Conservation (phyloP, 2,113 vertebrate genomes). For the Loxodonta africana region DNA sequence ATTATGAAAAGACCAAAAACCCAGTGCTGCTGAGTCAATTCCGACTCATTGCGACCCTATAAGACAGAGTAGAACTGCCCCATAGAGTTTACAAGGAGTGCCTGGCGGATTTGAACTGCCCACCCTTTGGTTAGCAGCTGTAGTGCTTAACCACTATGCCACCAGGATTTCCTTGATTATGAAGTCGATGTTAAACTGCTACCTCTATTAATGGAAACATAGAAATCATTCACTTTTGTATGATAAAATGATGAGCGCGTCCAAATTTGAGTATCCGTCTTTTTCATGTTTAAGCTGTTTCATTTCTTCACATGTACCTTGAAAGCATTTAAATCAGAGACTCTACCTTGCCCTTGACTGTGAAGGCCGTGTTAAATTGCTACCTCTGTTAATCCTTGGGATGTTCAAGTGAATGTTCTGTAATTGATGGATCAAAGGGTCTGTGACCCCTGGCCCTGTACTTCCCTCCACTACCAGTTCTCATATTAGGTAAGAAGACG, state of each 20-base stretch:
- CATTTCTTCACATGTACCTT: constrained; percentile 26
- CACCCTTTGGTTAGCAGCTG: too few species aligned
- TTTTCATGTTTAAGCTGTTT: constrained; percentile 61
- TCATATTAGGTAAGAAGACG: constrained; percentile 72
- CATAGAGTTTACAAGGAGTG: too few species aligned
- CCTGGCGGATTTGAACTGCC: too few species aligned
- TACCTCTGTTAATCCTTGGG: constrained; percentile 77
- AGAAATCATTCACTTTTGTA: constrained; percentile 15
- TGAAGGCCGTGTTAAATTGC: constrained; percentile 81
- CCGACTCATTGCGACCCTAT: too few species aligned
- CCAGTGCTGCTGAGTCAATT: too few species aligned
- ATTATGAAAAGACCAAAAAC: constrained; percentile 25
- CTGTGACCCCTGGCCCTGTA: constrained; percentile 79
- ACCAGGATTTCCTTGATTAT: constrained; percentile 19
- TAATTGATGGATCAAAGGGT: constrained; percentile 84
- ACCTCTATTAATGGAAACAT: constrained; percentile 67
- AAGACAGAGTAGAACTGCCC: too few species aligned
- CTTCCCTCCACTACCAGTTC: constrained; percentile 73
- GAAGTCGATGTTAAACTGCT: constrained; percentile 79
- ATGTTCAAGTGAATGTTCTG: constrained; percentile 81
- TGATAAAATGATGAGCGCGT: constrained; percentile 21
- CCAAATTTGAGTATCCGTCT: constrained; percentile 28
- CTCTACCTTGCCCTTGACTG: constrained; percentile 79
- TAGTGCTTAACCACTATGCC: too few species aligned
- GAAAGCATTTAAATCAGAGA: constrained; percentile 82